A percentile compares a stretch with the other conserved stretches of the same genome.
Evolutionary conservation across 2,113 vertebrate genomes (phyloP).

Genomic region (Ranitomeya imitator): DNA sequence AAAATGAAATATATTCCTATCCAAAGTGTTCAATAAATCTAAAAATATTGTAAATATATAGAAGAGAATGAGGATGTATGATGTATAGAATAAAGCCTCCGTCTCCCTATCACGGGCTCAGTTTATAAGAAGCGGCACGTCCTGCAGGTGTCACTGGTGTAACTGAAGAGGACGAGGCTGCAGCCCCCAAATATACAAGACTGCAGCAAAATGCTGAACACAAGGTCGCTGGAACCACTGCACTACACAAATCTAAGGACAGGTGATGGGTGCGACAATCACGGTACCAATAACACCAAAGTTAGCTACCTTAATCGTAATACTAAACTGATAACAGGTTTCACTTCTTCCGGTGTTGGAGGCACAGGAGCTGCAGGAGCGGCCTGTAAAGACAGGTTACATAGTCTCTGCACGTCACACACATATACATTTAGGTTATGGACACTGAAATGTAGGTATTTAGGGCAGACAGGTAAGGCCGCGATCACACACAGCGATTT

Average conservation of each 20-base stretch:
- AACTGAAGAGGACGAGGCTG: not conserved
- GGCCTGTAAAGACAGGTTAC: not conserved
- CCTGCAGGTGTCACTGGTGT: not conserved
- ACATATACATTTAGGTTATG: not conserved
- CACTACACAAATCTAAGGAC: not conserved
- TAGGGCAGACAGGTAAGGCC: not conserved
- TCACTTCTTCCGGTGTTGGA: constrained; percentile 70
- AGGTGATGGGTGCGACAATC: not conserved
- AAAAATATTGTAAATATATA: too few relatives aligned
- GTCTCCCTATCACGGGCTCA: not conserved
- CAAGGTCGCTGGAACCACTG: not conserved
- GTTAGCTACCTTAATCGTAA: constrained; percentile 90
- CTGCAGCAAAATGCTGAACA: not conserved
- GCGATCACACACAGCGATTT: not conserved
- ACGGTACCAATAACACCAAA: not conserved
- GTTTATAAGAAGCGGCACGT: not conserved
- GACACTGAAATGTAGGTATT: not conserved
- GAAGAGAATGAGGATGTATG: too few relatives aligned
- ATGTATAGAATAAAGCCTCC: not conserved
- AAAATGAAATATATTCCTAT: too few relatives aligned
- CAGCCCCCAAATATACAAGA: not conserved
- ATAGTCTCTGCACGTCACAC: not conserved
- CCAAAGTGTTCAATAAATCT: too few relatives aligned
- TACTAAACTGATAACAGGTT: constrained; percentile 90
- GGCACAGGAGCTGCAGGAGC: constrained; percentile 60